Conservation (phyloP, 2,888 invertebrate species). For the Prosopocoilus inquinatus region DNA sequence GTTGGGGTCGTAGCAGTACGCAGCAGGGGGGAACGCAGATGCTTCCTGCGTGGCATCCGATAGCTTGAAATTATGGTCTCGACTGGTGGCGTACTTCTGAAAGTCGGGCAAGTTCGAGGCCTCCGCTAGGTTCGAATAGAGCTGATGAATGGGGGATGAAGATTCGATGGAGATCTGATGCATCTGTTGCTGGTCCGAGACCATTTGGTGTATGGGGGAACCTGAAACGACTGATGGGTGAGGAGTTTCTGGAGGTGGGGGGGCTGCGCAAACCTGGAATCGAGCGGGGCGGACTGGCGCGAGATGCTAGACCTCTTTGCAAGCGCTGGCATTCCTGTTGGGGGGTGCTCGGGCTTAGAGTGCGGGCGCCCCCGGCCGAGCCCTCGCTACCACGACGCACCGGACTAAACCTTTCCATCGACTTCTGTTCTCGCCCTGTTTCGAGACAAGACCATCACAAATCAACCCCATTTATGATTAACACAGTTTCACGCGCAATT, state of each 20-base stretch:
- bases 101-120: constrained; percentile 50
- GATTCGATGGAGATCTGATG: constrained; percentile 42
- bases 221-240: constrained; percentile 44
- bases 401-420: constrained; percentile 81
- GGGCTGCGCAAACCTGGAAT: constrained; percentile 53
- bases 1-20: constrained; percentile 26
- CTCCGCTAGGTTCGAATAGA: constrained; percentile 22
- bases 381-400: constrained; percentile 88
- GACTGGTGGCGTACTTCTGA: constrained; percentile 41
- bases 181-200: constrained; percentile 38
- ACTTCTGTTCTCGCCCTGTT: constrained; percentile 58
- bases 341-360: constrained; percentile 62
- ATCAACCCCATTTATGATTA: background rate
- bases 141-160: constrained; percentile 64
- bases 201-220: constrained; percentile 61
- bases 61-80: constrained; percentile 21
- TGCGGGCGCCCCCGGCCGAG: constrained; percentile 54
- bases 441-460: constrained; percentile 12
- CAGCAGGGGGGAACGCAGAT: constrained; percentile 20
- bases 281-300: constrained; percentile 55
- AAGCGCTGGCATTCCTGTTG: constrained; percentile 79
- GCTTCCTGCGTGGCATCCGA: constrained; percentile 30
- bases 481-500: background rate
- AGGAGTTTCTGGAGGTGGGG: background rate
- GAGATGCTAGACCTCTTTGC: constrained; percentile 56